Evolutionary conservation across 2,113 vertebrate genomes (phyloP).

Genomic region (Syrmaticus mikado): DNA sequence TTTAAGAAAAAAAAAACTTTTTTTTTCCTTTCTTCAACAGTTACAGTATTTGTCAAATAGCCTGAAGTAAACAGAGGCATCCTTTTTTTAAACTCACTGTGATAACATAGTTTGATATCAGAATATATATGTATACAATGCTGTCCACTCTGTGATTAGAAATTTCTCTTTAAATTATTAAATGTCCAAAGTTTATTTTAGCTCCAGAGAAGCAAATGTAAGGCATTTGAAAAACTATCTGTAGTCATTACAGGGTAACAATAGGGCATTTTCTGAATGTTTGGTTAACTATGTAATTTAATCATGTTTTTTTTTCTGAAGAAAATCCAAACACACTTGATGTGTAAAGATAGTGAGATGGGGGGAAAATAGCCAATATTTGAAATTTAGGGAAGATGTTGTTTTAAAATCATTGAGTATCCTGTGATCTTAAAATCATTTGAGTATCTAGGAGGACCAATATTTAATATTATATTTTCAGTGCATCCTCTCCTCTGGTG

Average conservation of each 20-base stretch:
- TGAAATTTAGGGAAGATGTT: neutral
- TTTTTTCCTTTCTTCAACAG: neutral
- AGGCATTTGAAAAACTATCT: neutral
- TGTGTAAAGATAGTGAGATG: neutral
- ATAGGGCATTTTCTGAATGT: slow-evolving; percentile 2
- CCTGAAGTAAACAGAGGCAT: neutral
- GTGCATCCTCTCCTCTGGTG: neutral
- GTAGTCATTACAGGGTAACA: slow-evolving; percentile 15
- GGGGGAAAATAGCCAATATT: neutral
- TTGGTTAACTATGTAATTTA: neutral
- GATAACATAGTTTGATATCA: neutral
- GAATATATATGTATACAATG: neutral
- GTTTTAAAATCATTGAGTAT: neutral
- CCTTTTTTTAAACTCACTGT: neutral
- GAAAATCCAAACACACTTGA: neutral
- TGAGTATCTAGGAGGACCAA: neutral
- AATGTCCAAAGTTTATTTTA: slow-evolving; percentile 21
- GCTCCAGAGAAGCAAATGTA: neutral
- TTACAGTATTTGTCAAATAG: neutral
- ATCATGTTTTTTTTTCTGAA: neutral
- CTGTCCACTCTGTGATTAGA: neutral
- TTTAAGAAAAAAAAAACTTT: neutral
- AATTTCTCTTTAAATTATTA: neutral
- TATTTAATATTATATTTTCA: neutral
- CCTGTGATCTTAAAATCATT: neutral